phyloP scores from a whole-genome alignment of 2,888 invertebrate species.

The Nomada fabriciana region DNA sequence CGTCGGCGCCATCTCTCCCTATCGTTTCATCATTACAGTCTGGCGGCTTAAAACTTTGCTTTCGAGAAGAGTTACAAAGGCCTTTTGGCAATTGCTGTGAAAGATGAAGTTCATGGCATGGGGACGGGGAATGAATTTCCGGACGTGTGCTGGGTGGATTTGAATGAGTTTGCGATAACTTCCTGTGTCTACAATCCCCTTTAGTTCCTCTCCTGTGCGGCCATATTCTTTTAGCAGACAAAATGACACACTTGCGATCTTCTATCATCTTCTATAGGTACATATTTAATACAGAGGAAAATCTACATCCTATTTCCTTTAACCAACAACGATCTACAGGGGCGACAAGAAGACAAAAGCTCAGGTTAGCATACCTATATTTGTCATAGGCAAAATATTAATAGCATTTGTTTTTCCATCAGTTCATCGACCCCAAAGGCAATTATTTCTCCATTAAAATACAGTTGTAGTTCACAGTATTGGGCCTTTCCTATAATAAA shows the following conservation, averaged over 20 bases:
- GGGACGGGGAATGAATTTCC: conserved; percentile 67
- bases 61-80: conserved; percentile 34
- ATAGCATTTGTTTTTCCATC: too few relatives aligned
- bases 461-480: too few relatives aligned
- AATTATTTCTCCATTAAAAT: too few relatives aligned
- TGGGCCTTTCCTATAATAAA: too few relatives aligned
- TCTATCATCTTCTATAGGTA: neutral
- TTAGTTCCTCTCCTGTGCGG: neutral
- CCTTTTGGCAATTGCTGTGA: conserved; percentile 34
- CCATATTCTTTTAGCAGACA: conserved; percentile 6
- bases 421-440: too few relatives aligned
- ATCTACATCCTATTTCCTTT: too few relatives aligned
- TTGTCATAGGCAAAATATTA: too few relatives aligned
- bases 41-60: conserved; percentile 72
- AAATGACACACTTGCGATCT: conserved; percentile 3
- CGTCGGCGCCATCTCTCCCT: conserved; percentile 59
- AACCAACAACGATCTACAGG: too few relatives aligned
- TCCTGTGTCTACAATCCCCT: conserved; percentile 56
- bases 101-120: conserved; percentile 37
- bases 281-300: too few relatives aligned
- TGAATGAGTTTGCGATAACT: conserved; percentile 74
- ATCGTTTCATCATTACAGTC: conserved; percentile 75
- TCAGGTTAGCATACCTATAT: too few relatives aligned
- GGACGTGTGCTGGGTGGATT: conserved; percentile 66
- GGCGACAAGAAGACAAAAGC: too few relatives aligned